phyloP scores from a whole-genome alignment of 2,113 vertebrate species.

The Ondatra zibethicus region DNA sequence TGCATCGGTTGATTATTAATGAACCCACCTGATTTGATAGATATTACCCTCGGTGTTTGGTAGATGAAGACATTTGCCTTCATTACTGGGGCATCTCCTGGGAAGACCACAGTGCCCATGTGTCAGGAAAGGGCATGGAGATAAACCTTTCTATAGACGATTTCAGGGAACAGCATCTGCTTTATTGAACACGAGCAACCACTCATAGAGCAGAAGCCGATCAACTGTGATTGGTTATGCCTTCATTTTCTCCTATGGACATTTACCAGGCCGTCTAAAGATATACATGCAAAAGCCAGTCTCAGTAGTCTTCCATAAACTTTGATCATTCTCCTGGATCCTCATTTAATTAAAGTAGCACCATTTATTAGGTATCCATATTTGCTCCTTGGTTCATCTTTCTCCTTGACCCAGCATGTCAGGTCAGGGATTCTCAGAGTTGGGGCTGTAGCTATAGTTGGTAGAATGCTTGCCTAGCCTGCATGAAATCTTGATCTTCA shows the following conservation, averaged over 20 bases:
- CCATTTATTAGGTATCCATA: not conserved
- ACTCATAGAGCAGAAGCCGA: not conserved
- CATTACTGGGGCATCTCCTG: not conserved
- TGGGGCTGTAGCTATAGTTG: not conserved
- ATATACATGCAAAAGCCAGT: not conserved
- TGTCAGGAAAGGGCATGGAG: not conserved
- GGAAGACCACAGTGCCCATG: not conserved
- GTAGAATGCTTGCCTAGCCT: not conserved
- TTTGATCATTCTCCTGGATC: not conserved
- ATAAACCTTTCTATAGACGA: not conserved
- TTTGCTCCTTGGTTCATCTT: not conserved
- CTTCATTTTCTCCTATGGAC: not conserved
- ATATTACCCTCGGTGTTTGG: not conserved
- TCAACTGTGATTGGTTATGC: not conserved
- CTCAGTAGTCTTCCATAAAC: slow-evolving; percentile 37
- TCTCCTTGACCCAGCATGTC: not conserved
- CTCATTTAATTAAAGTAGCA: not conserved
- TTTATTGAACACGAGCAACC: not conserved
- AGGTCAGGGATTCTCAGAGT: not conserved
- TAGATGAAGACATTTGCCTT: not conserved
- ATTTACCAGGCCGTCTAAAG: slow-evolving; percentile 17
- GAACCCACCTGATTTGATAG: not conserved
- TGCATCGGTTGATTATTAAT: not conserved
- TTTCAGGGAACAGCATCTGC: not conserved
- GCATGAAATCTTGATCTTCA: not conserved